A percentile compares a stretch with the other conserved stretches of the same genome.
phyloP scores from a whole-genome alignment of 2,888 invertebrate genomes.

The Eudasyphora cyanicolor region DNA sequence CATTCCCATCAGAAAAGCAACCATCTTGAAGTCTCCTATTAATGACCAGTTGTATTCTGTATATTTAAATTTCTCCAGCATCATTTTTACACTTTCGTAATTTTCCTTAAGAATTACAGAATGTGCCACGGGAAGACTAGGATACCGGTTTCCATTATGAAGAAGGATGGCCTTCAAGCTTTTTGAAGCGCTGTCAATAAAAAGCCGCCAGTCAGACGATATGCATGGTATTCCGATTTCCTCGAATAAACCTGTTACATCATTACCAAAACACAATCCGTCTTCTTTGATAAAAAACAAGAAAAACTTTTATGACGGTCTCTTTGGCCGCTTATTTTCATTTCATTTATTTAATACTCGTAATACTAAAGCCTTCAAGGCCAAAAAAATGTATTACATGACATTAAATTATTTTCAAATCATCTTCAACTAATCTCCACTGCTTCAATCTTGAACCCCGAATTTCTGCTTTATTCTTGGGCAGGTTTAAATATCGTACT shows the following conservation, averaged over 20 bases:
- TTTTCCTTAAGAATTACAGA: conserved; percentile 71
- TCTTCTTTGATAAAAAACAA: conserved; percentile 9
- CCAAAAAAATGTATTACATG: too few relatives aligned
- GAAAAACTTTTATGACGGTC: conserved; percentile 6
- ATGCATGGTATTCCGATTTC: conserved; percentile 1
- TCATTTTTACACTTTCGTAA: conserved; percentile 66
- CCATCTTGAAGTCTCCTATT: too few relatives aligned
- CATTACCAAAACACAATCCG: conserved; percentile 3
- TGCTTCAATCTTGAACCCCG: background rate
- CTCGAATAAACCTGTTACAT: conserved; percentile 5
- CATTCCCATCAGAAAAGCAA: too few relatives aligned
- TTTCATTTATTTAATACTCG: too few relatives aligned
- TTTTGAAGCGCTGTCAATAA: background rate
- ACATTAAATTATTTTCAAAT: too few relatives aligned
- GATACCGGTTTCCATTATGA: conserved; percentile 49
- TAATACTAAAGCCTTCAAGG: too few relatives aligned
- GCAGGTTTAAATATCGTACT: background rate
- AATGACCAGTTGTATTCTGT: too few relatives aligned
- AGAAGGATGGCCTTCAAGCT: background rate
- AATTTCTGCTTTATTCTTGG: background rate
- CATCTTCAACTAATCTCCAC: background rate
- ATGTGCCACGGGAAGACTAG: conserved; percentile 71
- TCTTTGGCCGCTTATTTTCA: conserved; percentile 5
- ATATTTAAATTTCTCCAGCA: too few relatives aligned
- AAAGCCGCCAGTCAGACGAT: background rate